Evolutionary conservation across 2,113 vertebrate genomes (phyloP).

Genomic region (Acrocephalus arundinaceus): DNA sequence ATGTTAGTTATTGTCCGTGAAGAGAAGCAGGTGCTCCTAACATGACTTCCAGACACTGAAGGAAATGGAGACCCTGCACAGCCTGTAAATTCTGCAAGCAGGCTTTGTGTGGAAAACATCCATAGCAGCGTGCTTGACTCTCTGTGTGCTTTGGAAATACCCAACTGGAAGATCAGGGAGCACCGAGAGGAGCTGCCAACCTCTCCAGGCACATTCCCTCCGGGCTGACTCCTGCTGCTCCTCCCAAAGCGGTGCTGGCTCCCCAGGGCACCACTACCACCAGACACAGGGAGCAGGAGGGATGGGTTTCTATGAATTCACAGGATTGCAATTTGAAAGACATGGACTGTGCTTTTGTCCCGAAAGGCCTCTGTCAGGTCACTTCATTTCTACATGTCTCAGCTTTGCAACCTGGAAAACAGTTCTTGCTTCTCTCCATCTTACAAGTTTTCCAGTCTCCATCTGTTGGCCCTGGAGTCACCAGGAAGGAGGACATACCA

Average conservation of each 20-base stretch:
- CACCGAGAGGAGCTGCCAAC: background rate
- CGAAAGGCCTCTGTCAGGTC: background rate
- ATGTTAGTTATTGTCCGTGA: background rate
- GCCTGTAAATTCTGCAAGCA: background rate
- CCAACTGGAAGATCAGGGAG: background rate
- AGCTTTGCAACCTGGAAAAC: background rate
- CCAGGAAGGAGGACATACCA: background rate
- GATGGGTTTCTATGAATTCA: background rate
- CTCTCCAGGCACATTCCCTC: background rate
- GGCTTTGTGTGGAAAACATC: background rate
- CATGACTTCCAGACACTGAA: background rate
- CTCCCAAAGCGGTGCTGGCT: background rate
- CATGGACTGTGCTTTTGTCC: background rate
- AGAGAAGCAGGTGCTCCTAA: constrained; percentile 19
- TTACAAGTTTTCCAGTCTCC: background rate
- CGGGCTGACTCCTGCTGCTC: background rate
- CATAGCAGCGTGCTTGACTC: accelerated
- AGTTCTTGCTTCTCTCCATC: background rate
- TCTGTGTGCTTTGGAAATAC: background rate
- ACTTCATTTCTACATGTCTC: background rate
- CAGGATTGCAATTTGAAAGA: accelerated
- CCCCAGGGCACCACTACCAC: accelerated
- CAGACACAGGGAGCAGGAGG: accelerated
- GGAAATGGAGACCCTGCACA: background rate
- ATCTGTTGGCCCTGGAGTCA: background rate